These are phyloP conservation scores for Elachura formosa DNA, from an alignment of 2,113 vertebrate genomes.

Conservation along the genomic window DNA sequence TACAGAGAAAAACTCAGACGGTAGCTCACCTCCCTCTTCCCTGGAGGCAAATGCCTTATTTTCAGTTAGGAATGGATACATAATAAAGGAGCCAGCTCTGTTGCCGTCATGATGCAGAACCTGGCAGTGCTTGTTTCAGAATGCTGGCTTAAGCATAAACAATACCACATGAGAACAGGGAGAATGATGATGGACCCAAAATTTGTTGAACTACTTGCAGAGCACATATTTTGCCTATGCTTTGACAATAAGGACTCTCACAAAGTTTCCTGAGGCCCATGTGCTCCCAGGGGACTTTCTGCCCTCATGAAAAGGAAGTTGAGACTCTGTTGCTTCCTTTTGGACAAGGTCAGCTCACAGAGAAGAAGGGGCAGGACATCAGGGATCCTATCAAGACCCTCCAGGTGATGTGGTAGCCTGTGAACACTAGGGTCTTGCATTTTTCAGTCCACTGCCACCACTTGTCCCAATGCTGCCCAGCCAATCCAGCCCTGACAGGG, in stretches of 20 bases:
- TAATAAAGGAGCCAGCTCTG: slow-evolving; percentile 42
- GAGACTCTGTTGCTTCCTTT: neutral
- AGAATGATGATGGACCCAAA: slow-evolving; percentile 25
- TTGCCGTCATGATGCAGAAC: slow-evolving; percentile 31
- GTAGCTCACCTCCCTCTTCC: slow-evolving; percentile 56
- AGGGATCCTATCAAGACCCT: neutral
- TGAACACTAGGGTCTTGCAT: neutral
- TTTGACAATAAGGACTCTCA: neutral
- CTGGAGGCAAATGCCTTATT: slow-evolving; percentile 38
- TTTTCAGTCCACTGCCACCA: neutral
- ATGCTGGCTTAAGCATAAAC: slow-evolving; percentile 57
- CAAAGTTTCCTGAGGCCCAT: neutral
- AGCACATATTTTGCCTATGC: neutral
- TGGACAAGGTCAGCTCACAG: neutral
- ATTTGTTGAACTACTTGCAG: neutral
- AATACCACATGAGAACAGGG: slow-evolving; percentile 23
- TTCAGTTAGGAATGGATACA: slow-evolving; percentile 55
- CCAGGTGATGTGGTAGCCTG: neutral
- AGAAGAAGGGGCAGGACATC: neutral
- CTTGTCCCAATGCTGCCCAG: neutral
- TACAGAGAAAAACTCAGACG: slow-evolving; percentile 45
- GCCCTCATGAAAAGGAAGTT: neutral
- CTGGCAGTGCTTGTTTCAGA: slow-evolving; percentile 47
- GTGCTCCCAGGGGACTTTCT: neutral
- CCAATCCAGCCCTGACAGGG: neutral